These are phyloP conservation scores for Drosophila prosaltans DNA, from an alignment of 1,140 invertebrate genomes.

Conservation along the genomic window DNA sequence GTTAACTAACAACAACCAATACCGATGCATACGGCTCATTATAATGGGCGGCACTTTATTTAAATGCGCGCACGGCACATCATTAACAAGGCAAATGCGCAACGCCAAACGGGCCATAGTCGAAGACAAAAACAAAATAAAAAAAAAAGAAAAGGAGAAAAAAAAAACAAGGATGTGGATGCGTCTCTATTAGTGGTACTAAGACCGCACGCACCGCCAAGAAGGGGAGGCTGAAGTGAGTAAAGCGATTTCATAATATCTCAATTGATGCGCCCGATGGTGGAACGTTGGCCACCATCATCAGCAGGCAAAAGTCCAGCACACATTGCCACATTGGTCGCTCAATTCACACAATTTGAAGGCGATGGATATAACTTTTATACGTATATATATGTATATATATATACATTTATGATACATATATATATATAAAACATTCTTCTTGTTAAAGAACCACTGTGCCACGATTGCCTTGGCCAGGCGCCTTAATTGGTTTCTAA, in stretches of 20 bases:
- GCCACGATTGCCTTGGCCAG: conserved; percentile 21
- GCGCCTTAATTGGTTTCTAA: conserved; percentile 76
- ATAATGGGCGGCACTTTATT: conserved; percentile 80
- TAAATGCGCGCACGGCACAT: conserved; percentile 78
- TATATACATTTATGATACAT: conserved; percentile 5
- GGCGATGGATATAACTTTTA: conserved; percentile 19
- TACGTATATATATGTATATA: neutral
- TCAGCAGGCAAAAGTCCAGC: conserved; percentile 1
- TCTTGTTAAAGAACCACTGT: conserved; percentile 29
- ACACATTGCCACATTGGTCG: conserved; percentile 7
- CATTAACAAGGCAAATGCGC: conserved; percentile 76
- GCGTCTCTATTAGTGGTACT: conserved; percentile 62
- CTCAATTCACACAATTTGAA: conserved; percentile 1
- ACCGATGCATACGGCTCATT: conserved; percentile 61
- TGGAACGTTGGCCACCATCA: conserved; percentile 41
- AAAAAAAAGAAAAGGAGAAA: conserved; percentile 25
- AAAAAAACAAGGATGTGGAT: conserved; percentile 45
- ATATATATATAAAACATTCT: conserved; percentile 1
- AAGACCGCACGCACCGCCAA: conserved; percentile 66
- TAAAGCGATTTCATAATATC: conserved; percentile 74
- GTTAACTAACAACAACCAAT: conserved; percentile 29
- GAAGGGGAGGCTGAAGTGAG: conserved; percentile 12
- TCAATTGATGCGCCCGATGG: conserved; percentile 63
- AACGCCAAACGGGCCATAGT: conserved; percentile 14
- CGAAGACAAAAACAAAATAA: neutral